A percentile compares a stretch with the other conserved stretches of the same genome.
Conservation (phyloP, 2,113 vertebrate species). For the Rousettus leschenaultii region DNA sequence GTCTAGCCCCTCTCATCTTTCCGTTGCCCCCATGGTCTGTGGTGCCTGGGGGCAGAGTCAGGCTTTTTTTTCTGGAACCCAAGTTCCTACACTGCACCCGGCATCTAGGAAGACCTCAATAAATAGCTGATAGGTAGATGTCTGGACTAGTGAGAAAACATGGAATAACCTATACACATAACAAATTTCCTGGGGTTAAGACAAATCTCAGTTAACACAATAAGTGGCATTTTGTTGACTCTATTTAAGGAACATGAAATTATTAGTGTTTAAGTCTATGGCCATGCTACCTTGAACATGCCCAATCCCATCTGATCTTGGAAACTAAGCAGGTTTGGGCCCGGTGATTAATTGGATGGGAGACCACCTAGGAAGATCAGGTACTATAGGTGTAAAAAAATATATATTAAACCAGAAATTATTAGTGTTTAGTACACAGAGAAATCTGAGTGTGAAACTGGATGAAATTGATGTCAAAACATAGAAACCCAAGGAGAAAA, state of each 20-base stretch:
- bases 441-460: not conserved
- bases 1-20: not conserved
- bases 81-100: accelerated
- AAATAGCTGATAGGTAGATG: not conserved
- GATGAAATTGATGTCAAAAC: conserved; percentile 32
- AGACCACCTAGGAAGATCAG: too few relatives aligned
- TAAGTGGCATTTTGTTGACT: not conserved
- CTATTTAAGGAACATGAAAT: not conserved
- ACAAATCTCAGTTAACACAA: not conserved
- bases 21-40: too few relatives aligned
- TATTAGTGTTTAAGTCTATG: not conserved
- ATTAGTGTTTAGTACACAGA: conserved; percentile 27
- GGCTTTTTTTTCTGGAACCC: not conserved
- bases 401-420: not conserved
- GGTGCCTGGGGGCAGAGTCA: not conserved
- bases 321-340: too few relatives aligned
- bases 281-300: too few relatives aligned
- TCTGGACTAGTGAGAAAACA: not conserved
- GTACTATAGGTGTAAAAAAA: too few relatives aligned
- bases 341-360: too few relatives aligned
- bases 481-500: not conserved
- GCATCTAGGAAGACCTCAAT: not conserved
- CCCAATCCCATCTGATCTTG: too few relatives aligned
- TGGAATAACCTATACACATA: not conserved
- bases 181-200: not conserved